A percentile compares a stretch with the other conserved stretches of the same genome.
Evolutionary conservation across 1,140 invertebrate genomes (phyloP).

Genomic region (Mamestra configurata): DNA sequence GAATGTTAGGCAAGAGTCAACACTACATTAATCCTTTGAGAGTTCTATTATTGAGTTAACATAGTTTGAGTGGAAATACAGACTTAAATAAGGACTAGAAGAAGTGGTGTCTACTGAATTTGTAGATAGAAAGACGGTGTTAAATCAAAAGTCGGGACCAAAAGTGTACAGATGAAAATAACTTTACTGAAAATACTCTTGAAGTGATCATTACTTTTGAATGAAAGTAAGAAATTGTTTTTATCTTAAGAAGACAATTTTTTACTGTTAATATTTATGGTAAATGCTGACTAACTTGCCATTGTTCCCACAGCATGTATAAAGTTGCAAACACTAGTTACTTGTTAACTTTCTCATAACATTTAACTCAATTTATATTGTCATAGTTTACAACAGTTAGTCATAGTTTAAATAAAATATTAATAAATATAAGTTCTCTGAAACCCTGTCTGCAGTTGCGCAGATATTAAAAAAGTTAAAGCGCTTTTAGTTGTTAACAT

Average conservation of each 20-base stretch:
- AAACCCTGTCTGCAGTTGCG: background rate
- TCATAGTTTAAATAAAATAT: conserved; percentile 1
- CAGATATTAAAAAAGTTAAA: conserved; percentile 22
- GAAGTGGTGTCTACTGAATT: too few species aligned
- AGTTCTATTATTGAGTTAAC: background rate
- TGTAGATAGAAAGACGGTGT: background rate
- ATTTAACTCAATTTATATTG: too few species aligned
- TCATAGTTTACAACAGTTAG: background rate
- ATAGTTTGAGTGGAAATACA: background rate
- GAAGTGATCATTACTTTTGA: background rate
- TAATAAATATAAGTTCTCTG: background rate
- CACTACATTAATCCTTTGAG: background rate
- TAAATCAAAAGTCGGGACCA: too few species aligned
- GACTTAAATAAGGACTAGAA: too few species aligned
- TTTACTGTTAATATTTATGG: too few species aligned
- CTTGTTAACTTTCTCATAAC: too few species aligned
- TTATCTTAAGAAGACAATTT: too few species aligned
- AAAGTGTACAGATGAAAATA: too few species aligned
- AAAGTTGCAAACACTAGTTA: background rate
- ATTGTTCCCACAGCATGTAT: background rate
- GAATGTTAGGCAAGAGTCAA: background rate
- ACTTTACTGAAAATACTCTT: background rate
- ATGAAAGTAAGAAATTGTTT: too few species aligned
- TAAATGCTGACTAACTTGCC: too few species aligned
- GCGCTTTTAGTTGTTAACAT: conserved; percentile 5